These are phyloP conservation scores for Epinotia ramella DNA, from an alignment of 2,888 invertebrate genomes.

Conservation along the genomic window DNA sequence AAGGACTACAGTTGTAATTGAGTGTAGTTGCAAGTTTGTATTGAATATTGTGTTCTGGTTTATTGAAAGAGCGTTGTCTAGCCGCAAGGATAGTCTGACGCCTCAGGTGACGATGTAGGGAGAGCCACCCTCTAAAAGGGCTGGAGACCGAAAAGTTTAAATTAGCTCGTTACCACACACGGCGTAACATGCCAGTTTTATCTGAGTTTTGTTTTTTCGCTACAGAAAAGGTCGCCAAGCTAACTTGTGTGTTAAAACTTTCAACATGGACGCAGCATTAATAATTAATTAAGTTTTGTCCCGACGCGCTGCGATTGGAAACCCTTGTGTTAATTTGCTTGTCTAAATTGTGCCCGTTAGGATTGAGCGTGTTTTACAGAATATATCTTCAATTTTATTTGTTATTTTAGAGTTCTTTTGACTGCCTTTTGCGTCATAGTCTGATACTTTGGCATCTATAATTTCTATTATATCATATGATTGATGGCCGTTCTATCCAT, in stretches of 20 bases:
- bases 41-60: conserved; percentile 55
- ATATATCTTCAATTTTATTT: neutral
- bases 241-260: conserved; percentile 75
- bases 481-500: conserved; percentile 63
- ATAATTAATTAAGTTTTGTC: conserved; percentile 73
- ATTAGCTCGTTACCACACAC: conserved; percentile 84
- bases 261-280: conserved; percentile 66
- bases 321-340: conserved; percentile 60
- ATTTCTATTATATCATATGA: conserved; percentile 50
- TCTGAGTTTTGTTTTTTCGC: conserved; percentile 78
- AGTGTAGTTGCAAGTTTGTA: conserved; percentile 28
- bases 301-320: conserved; percentile 52
- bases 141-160: conserved; percentile 82
- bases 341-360: conserved; percentile 45
- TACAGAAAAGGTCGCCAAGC: conserved; percentile 72
- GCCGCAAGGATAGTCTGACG: conserved; percentile 66
- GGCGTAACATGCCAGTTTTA: conserved; percentile 73
- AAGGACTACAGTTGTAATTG: conserved; percentile 36
- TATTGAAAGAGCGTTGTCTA: conserved; percentile 71
- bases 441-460: conserved; percentile 22
- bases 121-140: conserved; percentile 68
- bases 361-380: conserved; percentile 17
- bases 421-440: conserved; percentile 36
- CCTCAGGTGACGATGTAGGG: conserved; percentile 76
- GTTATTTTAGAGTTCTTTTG: conserved; percentile 9